Conservation (phyloP, 2,888 invertebrate genomes). For the Sarcophaga caerulescens region DNA sequence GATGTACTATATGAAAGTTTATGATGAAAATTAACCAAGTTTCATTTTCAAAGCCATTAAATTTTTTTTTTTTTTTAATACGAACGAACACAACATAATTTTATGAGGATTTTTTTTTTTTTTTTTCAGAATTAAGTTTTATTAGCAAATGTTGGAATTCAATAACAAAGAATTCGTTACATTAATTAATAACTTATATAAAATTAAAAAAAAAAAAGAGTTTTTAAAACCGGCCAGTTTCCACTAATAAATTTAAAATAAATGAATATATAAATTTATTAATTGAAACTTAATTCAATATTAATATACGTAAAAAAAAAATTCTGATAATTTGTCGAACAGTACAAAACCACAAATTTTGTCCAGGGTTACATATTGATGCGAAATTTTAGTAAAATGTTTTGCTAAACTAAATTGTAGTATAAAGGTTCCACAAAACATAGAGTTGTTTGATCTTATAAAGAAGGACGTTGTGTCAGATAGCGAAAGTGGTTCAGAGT, state of each 20-base stretch:
- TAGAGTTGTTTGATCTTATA: too few relatives aligned
- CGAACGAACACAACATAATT: too few relatives aligned
- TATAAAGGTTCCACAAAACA: neutral
- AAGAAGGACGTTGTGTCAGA: too few relatives aligned
- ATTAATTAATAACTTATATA: neutral
- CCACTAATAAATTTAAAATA: neutral
- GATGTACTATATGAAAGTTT: too few relatives aligned
- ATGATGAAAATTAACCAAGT: too few relatives aligned
- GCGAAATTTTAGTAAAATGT: neutral
- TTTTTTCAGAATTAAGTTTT: too few relatives aligned
- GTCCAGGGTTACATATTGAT: neutral
- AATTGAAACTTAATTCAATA: neutral
- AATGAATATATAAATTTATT: slow-evolving; percentile 1
- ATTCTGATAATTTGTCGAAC: neutral
- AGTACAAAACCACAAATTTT: neutral
- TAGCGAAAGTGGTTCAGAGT: too few relatives aligned
- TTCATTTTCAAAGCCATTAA: too few relatives aligned
- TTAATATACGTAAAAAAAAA: neutral
- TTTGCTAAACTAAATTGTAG: slow-evolving; percentile 18
- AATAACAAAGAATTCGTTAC: neutral
- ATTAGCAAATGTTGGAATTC: slow-evolving; percentile 5
- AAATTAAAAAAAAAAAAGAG: neutral
- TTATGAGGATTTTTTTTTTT: too few relatives aligned
- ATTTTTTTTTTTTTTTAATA: too few relatives aligned
- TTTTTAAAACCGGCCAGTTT: slow-evolving; percentile 8